Conservation (phyloP, 2,888 invertebrate species). For the Cephus rjabovi region DNA sequence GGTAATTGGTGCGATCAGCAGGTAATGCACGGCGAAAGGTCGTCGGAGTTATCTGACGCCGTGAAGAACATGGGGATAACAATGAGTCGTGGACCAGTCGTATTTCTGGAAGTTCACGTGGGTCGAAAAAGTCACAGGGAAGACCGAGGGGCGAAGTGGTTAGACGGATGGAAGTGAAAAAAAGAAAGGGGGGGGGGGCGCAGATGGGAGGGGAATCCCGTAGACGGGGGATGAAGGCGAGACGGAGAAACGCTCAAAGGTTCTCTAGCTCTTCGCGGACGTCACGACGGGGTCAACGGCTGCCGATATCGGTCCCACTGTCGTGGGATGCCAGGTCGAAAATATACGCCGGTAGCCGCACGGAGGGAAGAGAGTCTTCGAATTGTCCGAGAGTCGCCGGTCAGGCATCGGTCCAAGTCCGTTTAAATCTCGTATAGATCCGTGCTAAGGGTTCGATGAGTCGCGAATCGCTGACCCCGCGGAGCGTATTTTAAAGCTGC, state of each 20-base stretch:
- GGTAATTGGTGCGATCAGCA: background rate
- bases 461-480: conserved; percentile 6
- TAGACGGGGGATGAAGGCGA: background rate
- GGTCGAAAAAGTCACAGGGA: background rate
- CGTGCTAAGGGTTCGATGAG: conserved; percentile 6
- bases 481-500: conserved; percentile 1
- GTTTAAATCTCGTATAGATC: conserved; percentile 7
- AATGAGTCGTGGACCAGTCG: background rate
- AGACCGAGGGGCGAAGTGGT: background rate
- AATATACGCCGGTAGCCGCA: conserved; percentile 47
- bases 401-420: conserved; percentile 60
- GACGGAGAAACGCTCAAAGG: background rate
- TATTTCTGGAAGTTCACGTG: background rate
- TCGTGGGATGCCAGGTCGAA: conserved; percentile 53
- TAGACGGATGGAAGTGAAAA: background rate
- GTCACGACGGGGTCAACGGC: conserved; percentile 34
- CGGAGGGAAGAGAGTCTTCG: conserved; percentile 53
- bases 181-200: background rate
- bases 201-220: background rate
- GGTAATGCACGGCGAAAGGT: background rate
- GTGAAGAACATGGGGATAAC: background rate
- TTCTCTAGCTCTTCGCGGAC: background rate
- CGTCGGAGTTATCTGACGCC: background rate
- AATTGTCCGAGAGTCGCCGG: conserved; percentile 61
- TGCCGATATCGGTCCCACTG: conserved; percentile 34